phyloP scores from a whole-genome alignment of 2,113 vertebrate genomes.

The Tragelaphus buxtoni region DNA sequence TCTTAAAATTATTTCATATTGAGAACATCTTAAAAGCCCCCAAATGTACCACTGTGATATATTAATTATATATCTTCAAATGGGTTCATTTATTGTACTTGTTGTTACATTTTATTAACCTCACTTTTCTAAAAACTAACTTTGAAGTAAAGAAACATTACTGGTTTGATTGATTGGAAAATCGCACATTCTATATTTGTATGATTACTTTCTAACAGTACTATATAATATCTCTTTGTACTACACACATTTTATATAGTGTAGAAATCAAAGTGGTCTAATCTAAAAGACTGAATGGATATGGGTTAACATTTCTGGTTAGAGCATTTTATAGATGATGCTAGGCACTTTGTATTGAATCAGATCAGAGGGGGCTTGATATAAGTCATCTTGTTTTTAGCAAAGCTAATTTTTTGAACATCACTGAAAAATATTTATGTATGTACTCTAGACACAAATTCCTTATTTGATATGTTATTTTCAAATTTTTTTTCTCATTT shows the following conservation, averaged over 20 bases:
- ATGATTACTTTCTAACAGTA: background rate
- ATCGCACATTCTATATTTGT: background rate
- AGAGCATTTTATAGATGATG: background rate
- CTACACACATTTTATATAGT: background rate
- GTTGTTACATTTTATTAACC: background rate
- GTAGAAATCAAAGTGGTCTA: background rate
- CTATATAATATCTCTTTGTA: background rate
- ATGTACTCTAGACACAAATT: too few relatives aligned
- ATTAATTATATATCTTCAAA: background rate
- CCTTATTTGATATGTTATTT: too few relatives aligned
- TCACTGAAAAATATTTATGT: background rate
- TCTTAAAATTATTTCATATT: background rate
- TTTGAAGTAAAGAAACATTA: background rate
- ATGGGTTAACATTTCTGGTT: background rate
- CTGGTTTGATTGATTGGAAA: background rate
- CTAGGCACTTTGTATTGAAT: background rate
- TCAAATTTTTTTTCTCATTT: too few relatives aligned
- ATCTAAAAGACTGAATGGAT: background rate
- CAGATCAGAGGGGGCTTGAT: background rate
- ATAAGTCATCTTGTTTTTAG: background rate
- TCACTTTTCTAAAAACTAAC: background rate
- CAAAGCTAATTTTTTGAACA: background rate
- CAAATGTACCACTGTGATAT: background rate
- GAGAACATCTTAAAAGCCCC: background rate
- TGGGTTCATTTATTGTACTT: background rate